Conservation (phyloP, 1,140 invertebrate genomes). For the Macrobrachium rosenbergii region DNA sequence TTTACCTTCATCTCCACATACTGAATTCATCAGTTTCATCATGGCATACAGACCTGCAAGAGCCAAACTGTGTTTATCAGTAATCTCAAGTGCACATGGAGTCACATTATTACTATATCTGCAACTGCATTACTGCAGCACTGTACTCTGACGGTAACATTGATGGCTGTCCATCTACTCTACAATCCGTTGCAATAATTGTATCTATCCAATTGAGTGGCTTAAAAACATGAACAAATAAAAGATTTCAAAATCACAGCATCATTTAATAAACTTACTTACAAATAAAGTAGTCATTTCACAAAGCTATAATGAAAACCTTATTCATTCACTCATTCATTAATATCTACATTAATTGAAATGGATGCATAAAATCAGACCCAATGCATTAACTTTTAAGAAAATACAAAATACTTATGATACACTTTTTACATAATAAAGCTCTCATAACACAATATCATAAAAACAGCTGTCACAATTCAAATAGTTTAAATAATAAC, state of each 20-base stretch:
- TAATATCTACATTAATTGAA: conserved; percentile 30
- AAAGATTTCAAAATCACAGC: conserved; percentile 15
- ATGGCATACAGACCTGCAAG: no score
- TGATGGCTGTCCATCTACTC: no score
- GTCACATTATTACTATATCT: no score
- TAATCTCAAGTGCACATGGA: no score
- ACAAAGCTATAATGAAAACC: conserved; percentile 47
- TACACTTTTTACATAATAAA: conserved; percentile 56
- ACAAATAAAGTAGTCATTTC: conserved; percentile 48
- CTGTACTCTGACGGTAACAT: no score
- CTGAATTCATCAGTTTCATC: no score
- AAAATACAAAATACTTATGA: conserved; percentile 56
- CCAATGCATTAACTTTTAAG: conserved; percentile 41
- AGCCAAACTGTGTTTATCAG: no score
- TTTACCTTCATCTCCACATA: no score
- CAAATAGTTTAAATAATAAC: conserved; percentile 38
- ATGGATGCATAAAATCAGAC: conserved; percentile 45
- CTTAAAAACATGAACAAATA: no score
- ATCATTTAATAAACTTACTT: conserved; percentile 57
- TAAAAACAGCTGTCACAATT: conserved; percentile 46
- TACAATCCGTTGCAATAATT: no score
- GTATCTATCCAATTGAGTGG: no score
- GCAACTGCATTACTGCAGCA: no score
- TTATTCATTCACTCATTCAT: conserved; percentile 40
- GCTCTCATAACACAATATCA: conserved; percentile 20